Evolutionary conservation across 2,888 invertebrate genomes (phyloP).

Genomic region (Erebia aethiops): DNA sequence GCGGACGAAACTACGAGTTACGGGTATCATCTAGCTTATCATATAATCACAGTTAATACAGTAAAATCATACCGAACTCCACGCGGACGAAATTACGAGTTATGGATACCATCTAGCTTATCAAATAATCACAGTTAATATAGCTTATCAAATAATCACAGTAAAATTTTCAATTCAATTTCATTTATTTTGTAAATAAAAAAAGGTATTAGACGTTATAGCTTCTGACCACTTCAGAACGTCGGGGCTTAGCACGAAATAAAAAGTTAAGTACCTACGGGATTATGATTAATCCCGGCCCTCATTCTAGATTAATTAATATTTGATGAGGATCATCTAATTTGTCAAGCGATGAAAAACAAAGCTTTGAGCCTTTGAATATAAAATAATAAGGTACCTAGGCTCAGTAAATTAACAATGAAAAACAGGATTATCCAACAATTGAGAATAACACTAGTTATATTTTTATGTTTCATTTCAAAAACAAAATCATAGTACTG

Average conservation of each 20-base stretch:
- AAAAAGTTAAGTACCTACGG: constrained; percentile 2
- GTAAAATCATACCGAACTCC: too few species aligned
- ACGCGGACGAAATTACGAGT: too few species aligned
- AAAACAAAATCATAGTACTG: too few species aligned
- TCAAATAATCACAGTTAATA: too few species aligned
- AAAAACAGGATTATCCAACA: neutral
- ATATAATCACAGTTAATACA: too few species aligned
- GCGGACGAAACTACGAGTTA: too few species aligned
- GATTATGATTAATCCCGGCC: constrained; percentile 15
- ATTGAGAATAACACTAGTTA: too few species aligned
- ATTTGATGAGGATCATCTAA: constrained; percentile 30
- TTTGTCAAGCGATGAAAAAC: constrained; percentile 26
- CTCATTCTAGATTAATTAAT: constrained; percentile 31
- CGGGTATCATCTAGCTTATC: too few species aligned
- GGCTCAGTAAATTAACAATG: neutral
- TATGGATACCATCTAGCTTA: too few species aligned
- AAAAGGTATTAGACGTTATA: neutral
- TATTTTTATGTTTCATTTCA: too few species aligned
- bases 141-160: too few species aligned
- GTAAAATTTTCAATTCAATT: too few species aligned
- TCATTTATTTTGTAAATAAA: neutral
- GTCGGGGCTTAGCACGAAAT: neutral
- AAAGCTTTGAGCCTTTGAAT: constrained; percentile 10
- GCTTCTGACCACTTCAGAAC: neutral
- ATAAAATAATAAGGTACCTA: neutral